phyloP scores from a whole-genome alignment of 2,797 vertebrate genomes.

The Florisuga fusca region DNA sequence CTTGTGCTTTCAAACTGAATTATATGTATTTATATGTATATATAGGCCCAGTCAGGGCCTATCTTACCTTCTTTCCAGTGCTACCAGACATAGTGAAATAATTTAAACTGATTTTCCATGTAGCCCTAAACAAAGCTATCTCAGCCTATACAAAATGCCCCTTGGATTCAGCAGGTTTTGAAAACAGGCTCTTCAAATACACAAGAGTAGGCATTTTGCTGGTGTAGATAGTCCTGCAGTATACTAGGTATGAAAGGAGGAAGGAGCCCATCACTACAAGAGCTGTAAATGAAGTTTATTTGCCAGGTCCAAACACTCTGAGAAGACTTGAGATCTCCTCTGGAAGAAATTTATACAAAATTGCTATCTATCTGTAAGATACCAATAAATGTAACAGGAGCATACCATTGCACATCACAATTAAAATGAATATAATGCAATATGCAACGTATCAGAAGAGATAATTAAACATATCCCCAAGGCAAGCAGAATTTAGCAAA shows the following conservation, averaged over 20 bases:
- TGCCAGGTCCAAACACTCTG: neutral
- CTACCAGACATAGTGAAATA: neutral
- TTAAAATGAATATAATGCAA: conserved; percentile 51
- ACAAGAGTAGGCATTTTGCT: neutral
- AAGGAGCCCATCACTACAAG: neutral
- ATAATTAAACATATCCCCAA: conserved; percentile 29
- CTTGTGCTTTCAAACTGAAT: neutral
- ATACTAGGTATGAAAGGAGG: accelerated
- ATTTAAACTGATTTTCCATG: neutral
- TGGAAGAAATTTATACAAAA: conserved; percentile 1
- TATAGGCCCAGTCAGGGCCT: accelerated
- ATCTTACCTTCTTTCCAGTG: neutral
- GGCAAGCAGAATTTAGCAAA: conserved; percentile 44
- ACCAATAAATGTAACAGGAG: neutral
- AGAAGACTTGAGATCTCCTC: neutral
- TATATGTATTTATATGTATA: accelerated
- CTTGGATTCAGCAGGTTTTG: neutral
- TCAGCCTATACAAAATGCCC: neutral
- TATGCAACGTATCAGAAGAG: conserved; percentile 14
- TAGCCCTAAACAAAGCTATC: neutral
- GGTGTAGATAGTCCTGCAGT: neutral
- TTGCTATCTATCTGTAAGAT: neutral
- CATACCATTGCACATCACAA: neutral
- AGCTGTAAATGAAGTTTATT: neutral
- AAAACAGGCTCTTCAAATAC: neutral